phyloP scores from a whole-genome alignment of 2,113 vertebrate species.

The Regulus satrapa region DNA sequence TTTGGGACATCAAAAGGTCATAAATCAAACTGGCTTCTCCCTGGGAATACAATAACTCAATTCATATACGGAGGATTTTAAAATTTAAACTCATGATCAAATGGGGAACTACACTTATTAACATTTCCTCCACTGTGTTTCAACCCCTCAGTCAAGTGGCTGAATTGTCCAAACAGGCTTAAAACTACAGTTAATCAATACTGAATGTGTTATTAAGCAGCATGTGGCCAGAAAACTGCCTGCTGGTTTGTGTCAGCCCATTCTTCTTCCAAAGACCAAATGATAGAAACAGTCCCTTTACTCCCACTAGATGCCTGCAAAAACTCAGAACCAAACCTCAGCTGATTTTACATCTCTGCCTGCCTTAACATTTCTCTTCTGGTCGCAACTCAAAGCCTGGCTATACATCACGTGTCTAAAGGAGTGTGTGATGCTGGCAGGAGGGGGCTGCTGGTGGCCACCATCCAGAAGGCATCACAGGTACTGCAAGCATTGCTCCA shows the following conservation, averaged over 20 bases:
- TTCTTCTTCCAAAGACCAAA: conserved; percentile 52
- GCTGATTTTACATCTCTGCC: background rate
- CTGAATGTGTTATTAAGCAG: conserved; percentile 63
- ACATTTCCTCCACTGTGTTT: conserved; percentile 32
- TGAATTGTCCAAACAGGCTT: conserved; percentile 63
- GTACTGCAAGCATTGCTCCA: background rate
- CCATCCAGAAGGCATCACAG: background rate
- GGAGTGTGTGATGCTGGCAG: background rate
- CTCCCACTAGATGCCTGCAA: background rate
- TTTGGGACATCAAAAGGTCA: conserved; percentile 52
- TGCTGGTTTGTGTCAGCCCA: conserved; percentile 37
- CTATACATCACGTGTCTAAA: background rate
- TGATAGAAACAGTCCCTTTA: background rate
- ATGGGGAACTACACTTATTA: conserved; percentile 44
- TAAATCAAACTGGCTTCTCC: conserved; percentile 32
- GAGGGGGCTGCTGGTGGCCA: background rate
- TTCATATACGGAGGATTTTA: conserved; percentile 35
- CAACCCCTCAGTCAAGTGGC: conserved; percentile 49
- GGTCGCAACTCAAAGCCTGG: background rate
- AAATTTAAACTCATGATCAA: conserved; percentile 58
- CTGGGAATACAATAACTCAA: conserved; percentile 32
- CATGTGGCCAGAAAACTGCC: conserved; percentile 52
- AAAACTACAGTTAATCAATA: conserved; percentile 67
- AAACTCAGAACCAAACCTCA: conserved; percentile 16
- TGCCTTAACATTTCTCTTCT: background rate